phyloP scores from a whole-genome alignment of 1,140 invertebrate genomes.

The Aphelinus atriplicis region DNA sequence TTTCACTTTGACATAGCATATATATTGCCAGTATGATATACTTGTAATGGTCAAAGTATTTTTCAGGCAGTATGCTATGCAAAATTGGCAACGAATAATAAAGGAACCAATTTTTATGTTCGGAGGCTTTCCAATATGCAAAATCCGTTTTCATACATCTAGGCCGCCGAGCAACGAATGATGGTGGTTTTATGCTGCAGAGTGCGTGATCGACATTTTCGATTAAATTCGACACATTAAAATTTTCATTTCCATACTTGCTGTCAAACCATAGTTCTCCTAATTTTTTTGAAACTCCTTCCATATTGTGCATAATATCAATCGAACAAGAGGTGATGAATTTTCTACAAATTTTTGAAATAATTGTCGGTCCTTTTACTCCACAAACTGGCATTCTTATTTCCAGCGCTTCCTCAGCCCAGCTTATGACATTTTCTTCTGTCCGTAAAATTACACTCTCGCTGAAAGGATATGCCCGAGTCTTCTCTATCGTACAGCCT shows the following conservation, averaged over 20 bases:
- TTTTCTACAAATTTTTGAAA: constrained; percentile 28
- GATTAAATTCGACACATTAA: constrained; percentile 18
- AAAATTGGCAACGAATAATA: constrained; percentile 34
- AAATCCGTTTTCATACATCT: constrained; percentile 42
- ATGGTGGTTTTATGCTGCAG: constrained; percentile 29
- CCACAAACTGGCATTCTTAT: constrained; percentile 4
- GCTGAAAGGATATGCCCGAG: constrained; percentile 2
- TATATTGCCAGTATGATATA: constrained; percentile 20
- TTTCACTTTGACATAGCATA: constrained; percentile 34
- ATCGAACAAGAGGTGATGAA: constrained; percentile 22
- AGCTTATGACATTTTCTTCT: not conserved
- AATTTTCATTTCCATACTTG: constrained; percentile 14
- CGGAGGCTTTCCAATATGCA: constrained; percentile 37
- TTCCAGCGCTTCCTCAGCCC: not conserved
- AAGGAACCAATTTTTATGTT: constrained; percentile 36
- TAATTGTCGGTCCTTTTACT: constrained; percentile 13
- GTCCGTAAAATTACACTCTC: not conserved
- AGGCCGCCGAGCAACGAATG: constrained; percentile 34
- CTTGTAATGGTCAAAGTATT: constrained; percentile 40
- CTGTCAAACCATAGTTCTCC: constrained; percentile 19
- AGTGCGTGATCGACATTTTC: constrained; percentile 29
- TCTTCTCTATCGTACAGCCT: constrained; percentile 8
- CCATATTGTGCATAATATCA: constrained; percentile 11
- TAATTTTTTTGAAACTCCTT: constrained; percentile 8
- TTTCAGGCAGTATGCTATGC: constrained; percentile 19